Base-by-base conservation (phyloP, 2,888 invertebrate species). In the Apamea crenata region DNA sequence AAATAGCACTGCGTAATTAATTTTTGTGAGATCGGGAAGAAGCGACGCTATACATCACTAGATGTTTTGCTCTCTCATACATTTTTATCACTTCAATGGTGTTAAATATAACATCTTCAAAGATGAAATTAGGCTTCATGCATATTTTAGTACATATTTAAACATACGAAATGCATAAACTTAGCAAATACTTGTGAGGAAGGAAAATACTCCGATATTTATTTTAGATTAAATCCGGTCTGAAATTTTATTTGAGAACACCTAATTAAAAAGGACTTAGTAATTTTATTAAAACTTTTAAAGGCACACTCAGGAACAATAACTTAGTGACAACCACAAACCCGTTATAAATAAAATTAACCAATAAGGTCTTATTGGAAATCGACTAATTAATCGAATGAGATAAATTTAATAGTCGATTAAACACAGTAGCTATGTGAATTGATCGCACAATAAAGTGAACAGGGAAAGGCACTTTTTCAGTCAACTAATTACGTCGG, bases 401-500 rank as follows among this genome's bases (percentile, higher is more conserved):
- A 82, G 87, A 90, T 90, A 89, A 88, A 88, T 88, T 90, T 89
- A 89, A 90, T 90, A 89, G 86, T 84, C 87, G 89, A 92, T 92
- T 92, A 91, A 91, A 90, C 87, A 91, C 92, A 88, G 93, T 93
- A 93, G 93, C 93, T 90, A 90, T 88, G 88, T 90, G 89, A 90
- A 94, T 93, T 93, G 93, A 95, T 94, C 89, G 91, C 91, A 92
- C 89, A 92, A 93, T 93, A 93, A 93, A 91, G 85, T 88, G 89
- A 92, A 95, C 95, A 95, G 93, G 94, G 92, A 93, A 95, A 94
- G 91, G 93, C 94, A 95, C 94, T 96, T 95, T 95, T 95, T 95
- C 95, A 94, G 94, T 90, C 93, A 90, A 92, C 95, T 96, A 96
- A 96, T 96, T 96, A 95, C 92, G 91, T 79, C 88, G 74, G 86